Percentiles rank a stretch among this genome's conserved stretches.
Conservation (phyloP, 2,797 vertebrate genomes). For the Fistularia tabacaria region DNA sequence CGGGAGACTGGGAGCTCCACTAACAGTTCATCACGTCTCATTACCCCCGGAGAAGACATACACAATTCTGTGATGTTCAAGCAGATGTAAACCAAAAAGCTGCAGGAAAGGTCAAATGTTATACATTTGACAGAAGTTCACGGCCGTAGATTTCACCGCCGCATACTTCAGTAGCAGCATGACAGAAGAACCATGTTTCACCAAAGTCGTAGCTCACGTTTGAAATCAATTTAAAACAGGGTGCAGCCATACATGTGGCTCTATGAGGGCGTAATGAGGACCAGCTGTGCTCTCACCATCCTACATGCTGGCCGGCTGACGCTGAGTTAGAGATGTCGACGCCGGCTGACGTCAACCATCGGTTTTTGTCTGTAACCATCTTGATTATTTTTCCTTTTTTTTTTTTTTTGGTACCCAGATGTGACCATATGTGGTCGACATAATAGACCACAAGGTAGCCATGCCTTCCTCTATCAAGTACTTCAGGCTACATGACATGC, state of each 20-base stretch:
- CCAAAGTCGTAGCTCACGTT: neutral
- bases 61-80: conserved; percentile 3
- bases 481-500: too few relatives aligned
- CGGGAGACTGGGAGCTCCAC: conserved; percentile 19
- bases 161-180: neutral
- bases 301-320: neutral
- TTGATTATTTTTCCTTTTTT: too few relatives aligned
- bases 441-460: too few relatives aligned
- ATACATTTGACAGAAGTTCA: neutral
- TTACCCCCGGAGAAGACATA: conserved; percentile 23
- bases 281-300: neutral
- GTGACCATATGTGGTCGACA: too few relatives aligned
- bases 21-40: conserved; percentile 27
- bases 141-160: neutral
- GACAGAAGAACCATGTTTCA: neutral
- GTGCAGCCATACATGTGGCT: neutral
- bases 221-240: neutral
- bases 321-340: too few relatives aligned
- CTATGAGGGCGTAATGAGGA: neutral
- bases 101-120: neutral
- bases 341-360: too few relatives aligned
- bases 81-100: conserved; percentile 1
- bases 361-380: too few relatives aligned
- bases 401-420: too few relatives aligned
- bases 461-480: too few relatives aligned